Evolutionary conservation across 2,888 invertebrate species (phyloP).

Genomic region (Drosophila nr. fundita): DNA sequence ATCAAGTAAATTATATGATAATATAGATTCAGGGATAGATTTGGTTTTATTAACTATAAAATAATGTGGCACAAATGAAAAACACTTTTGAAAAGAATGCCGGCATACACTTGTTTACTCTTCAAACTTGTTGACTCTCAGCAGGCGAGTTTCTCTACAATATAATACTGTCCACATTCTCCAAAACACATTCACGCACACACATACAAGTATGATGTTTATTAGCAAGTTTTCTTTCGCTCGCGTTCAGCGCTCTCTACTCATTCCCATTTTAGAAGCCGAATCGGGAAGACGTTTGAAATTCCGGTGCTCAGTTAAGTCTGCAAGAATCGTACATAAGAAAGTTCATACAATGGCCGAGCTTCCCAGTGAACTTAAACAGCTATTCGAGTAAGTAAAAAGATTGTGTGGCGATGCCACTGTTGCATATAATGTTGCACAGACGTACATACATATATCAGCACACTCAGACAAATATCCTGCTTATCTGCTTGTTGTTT

Average conservation of each 20-base stretch:
- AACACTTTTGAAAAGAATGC: slow-evolving; percentile 12
- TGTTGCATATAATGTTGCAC: slow-evolving; percentile 5
- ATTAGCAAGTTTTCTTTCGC: slow-evolving; percentile 43
- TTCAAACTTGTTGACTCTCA: slow-evolving; percentile 40
- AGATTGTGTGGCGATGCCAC: slow-evolving; percentile 34
- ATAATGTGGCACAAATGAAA: background rate
- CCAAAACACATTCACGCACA: slow-evolving; percentile 15
- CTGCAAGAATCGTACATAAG: slow-evolving; percentile 24
- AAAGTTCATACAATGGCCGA: slow-evolving; percentile 64
- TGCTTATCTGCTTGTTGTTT: slow-evolving; percentile 52
- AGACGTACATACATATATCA: background rate
- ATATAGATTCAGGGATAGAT: background rate
- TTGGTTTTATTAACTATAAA: background rate
- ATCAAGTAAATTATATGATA: background rate
- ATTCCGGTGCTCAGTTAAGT: slow-evolving; percentile 24
- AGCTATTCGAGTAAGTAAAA: slow-evolving; percentile 77
- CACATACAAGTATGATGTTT: background rate
- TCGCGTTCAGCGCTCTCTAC: slow-evolving; percentile 15
- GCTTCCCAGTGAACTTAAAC: slow-evolving; percentile 69
- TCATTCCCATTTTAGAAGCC: slow-evolving; percentile 48
- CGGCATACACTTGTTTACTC: slow-evolving; percentile 30
- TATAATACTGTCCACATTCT: slow-evolving; percentile 4
- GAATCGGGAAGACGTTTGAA: slow-evolving; percentile 45
- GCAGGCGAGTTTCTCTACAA: slow-evolving; percentile 33
- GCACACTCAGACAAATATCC: slow-evolving; percentile 38